A percentile compares a stretch with the other conserved stretches of the same genome.
Conservation (phyloP, 1,140 invertebrate species). For the Papilio aristodemus region DNA sequence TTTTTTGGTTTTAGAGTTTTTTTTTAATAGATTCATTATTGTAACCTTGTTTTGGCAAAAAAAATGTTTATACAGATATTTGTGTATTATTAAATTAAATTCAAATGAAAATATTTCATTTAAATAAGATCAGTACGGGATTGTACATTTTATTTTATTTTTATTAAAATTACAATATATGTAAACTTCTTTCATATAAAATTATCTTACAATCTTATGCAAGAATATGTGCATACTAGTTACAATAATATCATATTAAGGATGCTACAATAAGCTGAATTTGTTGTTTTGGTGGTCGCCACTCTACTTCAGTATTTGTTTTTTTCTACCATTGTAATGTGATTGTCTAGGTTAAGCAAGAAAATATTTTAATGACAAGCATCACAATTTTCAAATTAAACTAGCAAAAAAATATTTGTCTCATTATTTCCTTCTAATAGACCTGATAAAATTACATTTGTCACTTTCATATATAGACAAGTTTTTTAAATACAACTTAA, state of each 20-base stretch:
- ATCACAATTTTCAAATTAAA: conserved; percentile 66
- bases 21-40: conserved; percentile 4
- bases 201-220: not conserved
- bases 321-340: conserved; percentile 67
- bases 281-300: not conserved
- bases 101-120: not conserved
- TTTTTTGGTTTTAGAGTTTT: not conserved
- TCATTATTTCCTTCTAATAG: conserved; percentile 42
- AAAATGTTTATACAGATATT: not conserved
- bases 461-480: too few relatives aligned
- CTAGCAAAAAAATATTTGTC: conserved; percentile 57
- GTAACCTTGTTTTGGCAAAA: not conserved
- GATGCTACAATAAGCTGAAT: not conserved
- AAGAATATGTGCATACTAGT: not conserved
- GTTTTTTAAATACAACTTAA: too few relatives aligned
- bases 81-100: not conserved
- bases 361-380: conserved; percentile 75
- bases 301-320: conserved; percentile 59
- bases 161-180: not conserved
- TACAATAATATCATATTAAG: not conserved
- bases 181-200: not conserved
- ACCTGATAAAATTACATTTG: not conserved
- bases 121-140: not conserved
- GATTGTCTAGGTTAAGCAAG: conserved; percentile 74
- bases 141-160: conserved; percentile 12